Conservation (phyloP, 2,888 invertebrate species). For the Strigamia maritima region DNA sequence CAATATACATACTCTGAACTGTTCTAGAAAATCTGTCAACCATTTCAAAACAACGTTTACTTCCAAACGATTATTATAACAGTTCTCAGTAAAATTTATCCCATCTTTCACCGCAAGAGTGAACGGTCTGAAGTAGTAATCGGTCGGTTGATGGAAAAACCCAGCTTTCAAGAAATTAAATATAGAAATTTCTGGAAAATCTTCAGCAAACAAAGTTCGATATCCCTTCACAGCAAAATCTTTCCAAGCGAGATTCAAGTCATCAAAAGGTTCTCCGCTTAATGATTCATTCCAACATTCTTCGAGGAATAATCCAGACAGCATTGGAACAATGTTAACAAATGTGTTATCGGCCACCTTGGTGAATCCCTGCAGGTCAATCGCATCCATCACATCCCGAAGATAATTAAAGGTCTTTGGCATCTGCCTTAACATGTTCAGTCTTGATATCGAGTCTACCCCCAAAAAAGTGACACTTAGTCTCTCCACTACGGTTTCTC, state of each 20-base stretch:
- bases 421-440: slow-evolving; percentile 73
- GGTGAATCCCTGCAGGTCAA: slow-evolving; percentile 69
- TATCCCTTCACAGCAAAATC: slow-evolving; percentile 45
- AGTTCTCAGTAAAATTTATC: slow-evolving; percentile 65
- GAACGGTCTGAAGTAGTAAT: slow-evolving; percentile 76
- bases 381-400: slow-evolving; percentile 63
- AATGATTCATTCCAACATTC: slow-evolving; percentile 41
- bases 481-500: slow-evolving; percentile 2
- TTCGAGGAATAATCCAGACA: slow-evolving; percentile 45
- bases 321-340: slow-evolving; percentile 42
- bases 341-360: slow-evolving; percentile 51
- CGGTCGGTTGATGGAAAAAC: slow-evolving; percentile 70
- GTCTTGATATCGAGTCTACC: slow-evolving; percentile 78
- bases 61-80: slow-evolving; percentile 64
- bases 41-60: slow-evolving; percentile 19
- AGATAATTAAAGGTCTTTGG: slow-evolving; percentile 67
- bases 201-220: slow-evolving; percentile 73
- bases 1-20: slow-evolving; percentile 27
- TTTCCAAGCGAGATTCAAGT: slow-evolving; percentile 44
- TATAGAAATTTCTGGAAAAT: slow-evolving; percentile 67
- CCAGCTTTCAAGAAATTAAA: slow-evolving; percentile 72
- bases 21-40: slow-evolving; percentile 28
- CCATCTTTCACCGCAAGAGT: slow-evolving; percentile 66
- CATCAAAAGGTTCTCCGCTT: slow-evolving; percentile 43
- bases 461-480: slow-evolving; percentile 74